Conservation (phyloP, 1,140 invertebrate species). For the Apis cerana region DNA sequence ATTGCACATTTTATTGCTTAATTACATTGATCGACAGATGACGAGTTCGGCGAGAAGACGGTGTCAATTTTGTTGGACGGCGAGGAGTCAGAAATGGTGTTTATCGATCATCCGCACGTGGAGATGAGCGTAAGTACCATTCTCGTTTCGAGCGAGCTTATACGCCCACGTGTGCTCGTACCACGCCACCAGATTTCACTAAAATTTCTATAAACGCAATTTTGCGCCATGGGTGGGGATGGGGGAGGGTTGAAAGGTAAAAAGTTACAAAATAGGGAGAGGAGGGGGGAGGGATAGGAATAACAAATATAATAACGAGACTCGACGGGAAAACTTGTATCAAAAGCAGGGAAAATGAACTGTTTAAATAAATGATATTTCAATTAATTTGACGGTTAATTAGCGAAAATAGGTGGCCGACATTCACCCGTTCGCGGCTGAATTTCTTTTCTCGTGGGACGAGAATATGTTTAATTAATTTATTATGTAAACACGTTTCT, state of each 20-base stretch:
- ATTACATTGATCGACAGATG: conserved; percentile 83
- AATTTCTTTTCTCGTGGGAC: too few species aligned
- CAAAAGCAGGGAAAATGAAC: background rate
- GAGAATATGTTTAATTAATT: too few species aligned
- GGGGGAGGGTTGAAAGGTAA: too few species aligned
- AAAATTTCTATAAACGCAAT: background rate
- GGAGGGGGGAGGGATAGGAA: too few species aligned
- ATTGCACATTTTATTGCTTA: background rate
- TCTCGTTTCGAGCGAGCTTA: background rate
- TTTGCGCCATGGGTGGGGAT: background rate
- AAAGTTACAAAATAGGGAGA: background rate
- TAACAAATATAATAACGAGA: background rate
- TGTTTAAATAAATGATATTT: background rate
- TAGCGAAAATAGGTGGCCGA: background rate
- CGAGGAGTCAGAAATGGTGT: conserved; percentile 94
- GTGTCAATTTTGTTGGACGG: conserved; percentile 95
- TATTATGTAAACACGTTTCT: too few species aligned
- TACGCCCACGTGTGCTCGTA: too few species aligned
- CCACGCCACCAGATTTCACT: background rate
- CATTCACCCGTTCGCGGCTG: too few species aligned
- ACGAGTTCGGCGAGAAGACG: conserved; percentile 94
- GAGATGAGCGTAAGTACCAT: conserved; percentile 91
- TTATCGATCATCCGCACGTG: conserved; percentile 92
- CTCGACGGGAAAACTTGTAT: too few species aligned
- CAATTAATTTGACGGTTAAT: background rate